Evolutionary conservation across 2,113 vertebrate genomes (phyloP).

Genomic region (Oreocharis arfaki): DNA sequence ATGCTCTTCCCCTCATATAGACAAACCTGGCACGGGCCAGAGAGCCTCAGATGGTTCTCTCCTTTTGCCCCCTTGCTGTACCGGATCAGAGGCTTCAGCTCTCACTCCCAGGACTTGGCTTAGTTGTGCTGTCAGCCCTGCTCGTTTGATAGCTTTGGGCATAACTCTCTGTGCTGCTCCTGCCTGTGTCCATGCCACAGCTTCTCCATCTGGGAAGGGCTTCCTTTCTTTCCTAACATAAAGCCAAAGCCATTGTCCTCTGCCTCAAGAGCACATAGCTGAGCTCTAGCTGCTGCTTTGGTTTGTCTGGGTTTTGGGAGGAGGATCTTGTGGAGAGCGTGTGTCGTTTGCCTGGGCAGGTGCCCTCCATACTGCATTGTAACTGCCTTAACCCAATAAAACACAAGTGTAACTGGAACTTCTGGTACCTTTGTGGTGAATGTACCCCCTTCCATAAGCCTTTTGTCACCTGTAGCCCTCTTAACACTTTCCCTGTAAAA

Average conservation of each 20-base stretch:
- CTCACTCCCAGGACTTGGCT: background rate
- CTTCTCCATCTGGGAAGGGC: background rate
- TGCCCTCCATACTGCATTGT: background rate
- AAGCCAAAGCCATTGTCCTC: background rate
- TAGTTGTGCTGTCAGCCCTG: background rate
- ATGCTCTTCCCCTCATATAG: background rate
- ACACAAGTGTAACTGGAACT: background rate
- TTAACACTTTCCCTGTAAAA: background rate
- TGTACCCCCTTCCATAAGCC: background rate
- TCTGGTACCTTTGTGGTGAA: background rate
- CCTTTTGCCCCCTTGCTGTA: background rate
- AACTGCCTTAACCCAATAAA: constrained; percentile 42
- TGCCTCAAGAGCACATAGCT: background rate
- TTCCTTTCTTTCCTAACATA: background rate
- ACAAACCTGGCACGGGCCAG: background rate
- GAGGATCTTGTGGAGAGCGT: background rate
- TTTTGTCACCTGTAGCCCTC: background rate
- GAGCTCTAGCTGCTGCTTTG: background rate
- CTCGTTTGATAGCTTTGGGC: background rate
- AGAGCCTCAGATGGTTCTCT: background rate
- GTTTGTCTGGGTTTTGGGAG: background rate
- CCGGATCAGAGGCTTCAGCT: background rate
- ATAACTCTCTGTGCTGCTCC: background rate
- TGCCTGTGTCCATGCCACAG: background rate
- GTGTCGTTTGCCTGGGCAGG: background rate